Percentiles rank a stretch among this genome's conserved stretches.
phyloP scores from a whole-genome alignment of 2,113 vertebrate genomes.

The Sebastes schlegelii region DNA sequence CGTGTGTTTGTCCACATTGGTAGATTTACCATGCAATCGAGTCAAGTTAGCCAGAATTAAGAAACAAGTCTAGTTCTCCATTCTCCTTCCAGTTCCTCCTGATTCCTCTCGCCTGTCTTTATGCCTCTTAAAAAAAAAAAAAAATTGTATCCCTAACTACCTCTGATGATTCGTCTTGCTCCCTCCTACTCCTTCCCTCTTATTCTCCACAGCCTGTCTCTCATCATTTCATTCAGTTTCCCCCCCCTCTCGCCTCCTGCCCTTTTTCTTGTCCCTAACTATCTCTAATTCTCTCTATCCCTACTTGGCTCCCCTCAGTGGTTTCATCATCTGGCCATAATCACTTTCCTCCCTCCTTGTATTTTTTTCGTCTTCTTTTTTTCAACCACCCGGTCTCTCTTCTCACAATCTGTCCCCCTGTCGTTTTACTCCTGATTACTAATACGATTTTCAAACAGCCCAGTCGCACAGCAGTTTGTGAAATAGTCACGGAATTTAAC shows the following conservation, averaged over 20 bases:
- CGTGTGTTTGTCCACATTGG: not conserved
- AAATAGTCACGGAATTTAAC: too few species aligned
- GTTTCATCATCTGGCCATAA: slow-evolving; percentile 52
- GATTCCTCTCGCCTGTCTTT: not conserved
- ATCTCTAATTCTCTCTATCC: slow-evolving; percentile 47
- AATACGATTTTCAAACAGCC: not conserved
- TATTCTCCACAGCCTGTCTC: slow-evolving; percentile 4
- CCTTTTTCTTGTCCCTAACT: slow-evolving; percentile 14
- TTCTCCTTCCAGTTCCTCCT: slow-evolving; percentile 34
- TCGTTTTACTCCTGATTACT: slow-evolving; percentile 31
- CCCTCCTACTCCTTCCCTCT: not conserved
- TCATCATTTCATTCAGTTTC: slow-evolving; percentile 17
- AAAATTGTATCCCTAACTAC: not conserved
- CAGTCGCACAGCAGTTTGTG: too few species aligned
- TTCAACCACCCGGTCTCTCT: slow-evolving; percentile 8
- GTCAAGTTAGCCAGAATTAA: slow-evolving; percentile 44
- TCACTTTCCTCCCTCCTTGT: slow-evolving; percentile 19
- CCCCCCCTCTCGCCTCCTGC: not conserved
- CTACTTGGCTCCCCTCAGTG: slow-evolving; percentile 27
- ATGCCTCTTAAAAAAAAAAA: too few species aligned
- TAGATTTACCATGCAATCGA: slow-evolving; percentile 35
- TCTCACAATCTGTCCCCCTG: slow-evolving; percentile 10
- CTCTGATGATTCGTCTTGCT: slow-evolving; percentile 5
- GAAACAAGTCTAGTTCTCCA: slow-evolving; percentile 53
- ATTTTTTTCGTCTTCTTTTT: slow-evolving; percentile 19